phyloP scores from a whole-genome alignment of 2,888 invertebrate species.

The Drosophila demipolita region DNA sequence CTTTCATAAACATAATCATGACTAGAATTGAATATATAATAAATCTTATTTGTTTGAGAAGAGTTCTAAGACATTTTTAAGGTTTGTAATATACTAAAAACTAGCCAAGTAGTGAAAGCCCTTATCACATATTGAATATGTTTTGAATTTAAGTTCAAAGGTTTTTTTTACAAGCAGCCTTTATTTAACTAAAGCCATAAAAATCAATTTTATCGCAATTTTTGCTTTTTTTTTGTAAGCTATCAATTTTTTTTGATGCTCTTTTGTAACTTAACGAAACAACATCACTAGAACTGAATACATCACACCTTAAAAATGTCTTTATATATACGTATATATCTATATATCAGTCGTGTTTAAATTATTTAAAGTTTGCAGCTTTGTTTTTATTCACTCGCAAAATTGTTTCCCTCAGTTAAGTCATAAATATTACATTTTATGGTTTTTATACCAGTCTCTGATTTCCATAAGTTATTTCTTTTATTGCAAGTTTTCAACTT shows the following conservation, averaged over 20 bases:
- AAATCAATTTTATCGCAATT: not conserved
- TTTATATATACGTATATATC: too few relatives aligned
- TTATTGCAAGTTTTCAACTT: not conserved
- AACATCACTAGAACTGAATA: not conserved
- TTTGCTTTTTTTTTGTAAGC: not conserved
- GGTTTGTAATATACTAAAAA: not conserved
- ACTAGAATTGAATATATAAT: not conserved
- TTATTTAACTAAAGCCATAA: not conserved
- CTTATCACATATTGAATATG: not conserved
- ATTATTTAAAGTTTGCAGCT: not conserved
- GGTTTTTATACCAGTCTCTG: not conserved
- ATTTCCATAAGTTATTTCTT: not conserved
- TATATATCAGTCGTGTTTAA: not conserved
- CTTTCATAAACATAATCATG: not conserved
- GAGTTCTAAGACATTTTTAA: not conserved
- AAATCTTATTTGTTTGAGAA: not conserved
- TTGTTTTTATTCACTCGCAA: not conserved
- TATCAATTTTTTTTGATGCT: not conserved
- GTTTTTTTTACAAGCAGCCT: not conserved
- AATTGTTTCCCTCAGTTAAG: not conserved
- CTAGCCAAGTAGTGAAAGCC: not conserved
- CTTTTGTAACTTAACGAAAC: conserved; percentile 1
- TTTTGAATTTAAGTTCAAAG: not conserved
- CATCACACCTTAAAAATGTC: too few relatives aligned
- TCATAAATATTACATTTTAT: not conserved